Percentiles rank a stretch among this genome's conserved stretches.
Conservation (phyloP, 2,888 invertebrate species). For the Pristionchus entomophagus region DNA sequence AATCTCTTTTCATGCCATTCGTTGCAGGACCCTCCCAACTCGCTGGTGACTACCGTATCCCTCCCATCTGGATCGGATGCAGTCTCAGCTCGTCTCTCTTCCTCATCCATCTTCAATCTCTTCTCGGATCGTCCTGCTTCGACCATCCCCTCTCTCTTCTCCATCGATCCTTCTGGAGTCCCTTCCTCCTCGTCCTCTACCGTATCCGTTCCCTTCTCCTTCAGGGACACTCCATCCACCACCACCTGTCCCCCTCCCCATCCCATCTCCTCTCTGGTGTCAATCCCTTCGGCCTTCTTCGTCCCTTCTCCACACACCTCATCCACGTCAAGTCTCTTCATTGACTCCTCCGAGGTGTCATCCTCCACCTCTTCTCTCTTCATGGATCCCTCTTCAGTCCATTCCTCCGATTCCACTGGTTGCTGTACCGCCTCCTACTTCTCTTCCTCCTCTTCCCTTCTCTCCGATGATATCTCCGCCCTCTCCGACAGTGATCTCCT, state of each 20-base stretch:
- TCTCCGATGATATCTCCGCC: neutral
- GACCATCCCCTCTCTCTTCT: neutral
- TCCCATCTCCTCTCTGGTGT: neutral
- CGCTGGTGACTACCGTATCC: constrained; percentile 15
- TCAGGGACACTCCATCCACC: neutral
- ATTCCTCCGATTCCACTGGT: neutral
- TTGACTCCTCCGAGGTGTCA: constrained; percentile 19
- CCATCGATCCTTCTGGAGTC: neutral
- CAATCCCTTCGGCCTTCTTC: neutral
- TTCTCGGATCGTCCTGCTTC: constrained; percentile 8
- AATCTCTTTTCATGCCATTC: too few species aligned
- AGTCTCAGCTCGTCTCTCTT: too few species aligned
- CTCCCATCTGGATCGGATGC: neutral
- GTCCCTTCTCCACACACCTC: neutral
- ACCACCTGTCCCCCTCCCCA: neutral
- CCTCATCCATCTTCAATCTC: neutral
- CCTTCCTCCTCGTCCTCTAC: neutral
- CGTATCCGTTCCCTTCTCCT: neutral
- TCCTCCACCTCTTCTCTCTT: neutral
- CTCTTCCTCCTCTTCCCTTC: neutral
- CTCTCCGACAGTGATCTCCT: neutral
- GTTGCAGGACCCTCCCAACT: constrained; percentile 17
- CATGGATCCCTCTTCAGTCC: neutral
- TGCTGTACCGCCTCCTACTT: neutral
- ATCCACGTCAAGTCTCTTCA: neutral